These are phyloP conservation scores for Lepidurus packardi DNA, from an alignment of 1,140 invertebrate genomes.

Conservation along the genomic window DNA sequence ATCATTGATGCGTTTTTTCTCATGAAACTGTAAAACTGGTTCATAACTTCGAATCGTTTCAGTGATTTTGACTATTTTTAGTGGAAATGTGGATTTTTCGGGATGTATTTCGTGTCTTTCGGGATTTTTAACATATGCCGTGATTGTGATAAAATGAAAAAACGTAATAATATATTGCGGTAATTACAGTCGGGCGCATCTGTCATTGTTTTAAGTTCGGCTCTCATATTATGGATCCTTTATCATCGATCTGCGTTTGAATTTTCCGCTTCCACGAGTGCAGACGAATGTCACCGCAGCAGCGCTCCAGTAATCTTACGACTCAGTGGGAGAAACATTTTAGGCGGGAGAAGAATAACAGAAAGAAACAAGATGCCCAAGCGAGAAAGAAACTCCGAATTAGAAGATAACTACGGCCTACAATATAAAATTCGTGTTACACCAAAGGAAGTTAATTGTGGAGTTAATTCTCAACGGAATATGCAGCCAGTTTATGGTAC, in stretches of 20 bases:
- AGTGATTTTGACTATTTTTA: neutral
- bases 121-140: neutral
- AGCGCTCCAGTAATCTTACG: neutral
- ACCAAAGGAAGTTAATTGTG: slow-evolving; percentile 30
- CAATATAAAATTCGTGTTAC: slow-evolving; percentile 30
- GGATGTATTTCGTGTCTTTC: too few relatives aligned
- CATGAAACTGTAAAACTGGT: neutral
- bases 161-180: neutral
- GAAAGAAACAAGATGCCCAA: neutral
- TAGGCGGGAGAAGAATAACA: slow-evolving; percentile 1
- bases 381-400: slow-evolving; percentile 8
- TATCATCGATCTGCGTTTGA: neutral
- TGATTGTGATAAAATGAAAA: neutral
- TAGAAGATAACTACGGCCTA: slow-evolving; percentile 23
- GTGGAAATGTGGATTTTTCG: neutral
- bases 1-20: slow-evolving; percentile 58
- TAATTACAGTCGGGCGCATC: neutral
- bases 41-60: neutral
- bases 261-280: neutral
- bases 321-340: neutral
- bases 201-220: too few relatives aligned
- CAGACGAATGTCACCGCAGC: neutral
- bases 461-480: neutral
- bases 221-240: too few relatives aligned
- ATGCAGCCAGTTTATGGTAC: slow-evolving; percentile 30